Percentiles rank a stretch among this genome's conserved stretches.
Evolutionary conservation across 2,113 vertebrate genomes (phyloP).

Genomic region (Eulemur rufifrons): DNA sequence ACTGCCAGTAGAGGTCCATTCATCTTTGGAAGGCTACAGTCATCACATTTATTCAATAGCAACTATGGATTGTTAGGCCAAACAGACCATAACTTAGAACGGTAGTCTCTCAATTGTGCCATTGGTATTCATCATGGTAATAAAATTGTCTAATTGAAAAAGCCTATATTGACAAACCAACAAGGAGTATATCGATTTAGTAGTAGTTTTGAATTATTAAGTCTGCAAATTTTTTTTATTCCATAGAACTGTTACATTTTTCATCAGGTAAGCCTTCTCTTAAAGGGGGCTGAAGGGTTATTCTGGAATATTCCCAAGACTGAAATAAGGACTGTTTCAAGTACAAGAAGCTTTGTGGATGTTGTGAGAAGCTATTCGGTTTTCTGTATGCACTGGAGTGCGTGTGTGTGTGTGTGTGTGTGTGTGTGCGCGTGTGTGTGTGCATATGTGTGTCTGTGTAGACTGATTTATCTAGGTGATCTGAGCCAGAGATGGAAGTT

Average conservation of each 20-base stretch:
- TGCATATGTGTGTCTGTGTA: not conserved
- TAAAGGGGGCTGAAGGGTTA: not conserved
- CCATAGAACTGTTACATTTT: not conserved
- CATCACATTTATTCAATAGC: constrained; percentile 27
- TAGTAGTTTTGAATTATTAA: constrained; percentile 43
- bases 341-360: not conserved
- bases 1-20: not conserved
- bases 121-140: constrained; percentile 53
- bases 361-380: not conserved
- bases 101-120: not conserved
- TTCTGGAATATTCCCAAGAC: not conserved
- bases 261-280: not conserved
- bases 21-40: not conserved
- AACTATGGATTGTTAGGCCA: constrained; percentile 54
- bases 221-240: constrained; percentile 44
- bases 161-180: constrained; percentile 54
- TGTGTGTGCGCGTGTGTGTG: not conserved
- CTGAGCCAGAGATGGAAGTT: not conserved
- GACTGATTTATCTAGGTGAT: not conserved
- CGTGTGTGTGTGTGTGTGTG: not conserved
- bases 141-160: constrained; percentile 71
- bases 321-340: not conserved
- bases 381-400: not conserved
- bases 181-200: constrained; percentile 52
- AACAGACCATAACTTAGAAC: constrained; percentile 34